Evolutionary conservation across 2,797 vertebrate genomes (phyloP).

Genomic region (Helostoma temminkii): DNA sequence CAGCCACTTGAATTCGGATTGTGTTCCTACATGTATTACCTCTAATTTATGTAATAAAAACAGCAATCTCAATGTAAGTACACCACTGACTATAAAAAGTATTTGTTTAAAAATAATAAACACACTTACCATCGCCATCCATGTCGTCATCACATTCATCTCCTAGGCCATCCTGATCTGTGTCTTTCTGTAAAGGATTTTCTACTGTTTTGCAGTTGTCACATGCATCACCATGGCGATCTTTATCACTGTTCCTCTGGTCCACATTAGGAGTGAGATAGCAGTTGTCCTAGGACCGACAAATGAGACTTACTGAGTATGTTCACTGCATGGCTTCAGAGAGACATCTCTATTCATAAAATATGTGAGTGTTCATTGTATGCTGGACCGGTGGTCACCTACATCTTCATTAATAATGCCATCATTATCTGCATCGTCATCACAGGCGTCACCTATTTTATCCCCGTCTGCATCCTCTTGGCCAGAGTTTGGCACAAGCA

Average conservation of each 20-base stretch:
- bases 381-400: constrained; percentile 21
- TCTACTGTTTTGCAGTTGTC: constrained; percentile 91
- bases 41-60: constrained; percentile 52
- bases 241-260: constrained; percentile 94
- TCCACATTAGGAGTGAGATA: constrained; percentile 90
- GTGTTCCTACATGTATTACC: constrained; percentile 23
- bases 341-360: not conserved
- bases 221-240: constrained; percentile 94
- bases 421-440: constrained; percentile 94
- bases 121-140: constrained; percentile 91
- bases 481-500: constrained; percentile 96
- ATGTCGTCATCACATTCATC: constrained; percentile 97
- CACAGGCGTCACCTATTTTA: constrained; percentile 92
- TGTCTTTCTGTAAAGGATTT: constrained; percentile 94
- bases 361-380: not conserved
- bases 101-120: constrained; percentile 6
- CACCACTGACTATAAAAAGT: not conserved
- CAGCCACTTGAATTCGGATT: constrained; percentile 45
- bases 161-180: constrained; percentile 92
- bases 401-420: constrained; percentile 92
- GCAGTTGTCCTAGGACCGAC: constrained; percentile 92
- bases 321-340: not conserved
- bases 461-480: constrained; percentile 96
- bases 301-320: not conserved
- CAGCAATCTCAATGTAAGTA: too few relatives aligned